Conservation (phyloP, 2,888 invertebrate species). For the Melieria omissa region DNA sequence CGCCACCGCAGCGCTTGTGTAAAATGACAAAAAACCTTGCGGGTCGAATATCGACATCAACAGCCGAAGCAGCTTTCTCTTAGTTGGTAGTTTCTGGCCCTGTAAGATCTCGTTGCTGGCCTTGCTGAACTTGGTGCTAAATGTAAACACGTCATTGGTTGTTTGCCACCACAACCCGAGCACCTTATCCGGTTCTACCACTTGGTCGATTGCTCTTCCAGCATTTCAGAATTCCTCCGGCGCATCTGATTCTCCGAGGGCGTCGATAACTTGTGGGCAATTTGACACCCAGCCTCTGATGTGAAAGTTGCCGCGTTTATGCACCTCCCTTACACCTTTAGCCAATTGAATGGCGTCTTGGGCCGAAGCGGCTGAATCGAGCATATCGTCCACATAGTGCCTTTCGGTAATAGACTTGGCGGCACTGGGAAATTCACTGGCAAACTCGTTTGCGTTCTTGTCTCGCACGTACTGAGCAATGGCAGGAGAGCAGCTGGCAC, state of each 20-base stretch:
- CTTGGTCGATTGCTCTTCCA: conserved; percentile 27
- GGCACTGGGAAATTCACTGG: conserved; percentile 38
- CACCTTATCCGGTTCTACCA: conserved; percentile 30
- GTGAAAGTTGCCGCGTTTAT: conserved; percentile 20
- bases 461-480: conserved; percentile 8
- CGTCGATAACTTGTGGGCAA: background rate
- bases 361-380: too few species aligned
- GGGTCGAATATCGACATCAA: conserved; percentile 33
- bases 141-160: conserved; percentile 29
- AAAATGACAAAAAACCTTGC: background rate
- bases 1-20: conserved; percentile 44
- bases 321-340: conserved; percentile 3
- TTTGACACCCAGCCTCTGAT: conserved; percentile 20
- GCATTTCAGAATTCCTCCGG: conserved; percentile 13
- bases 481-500: conserved; percentile 8
- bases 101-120: conserved; percentile 24
- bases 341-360: conserved; percentile 47
- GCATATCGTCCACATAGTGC: conserved; percentile 47
- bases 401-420: conserved; percentile 37
- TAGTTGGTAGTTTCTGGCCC: conserved; percentile 33
- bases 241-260: background rate
- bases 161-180: conserved; percentile 39
- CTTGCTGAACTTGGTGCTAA: conserved; percentile 34
- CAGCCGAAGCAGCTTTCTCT: conserved; percentile 31
- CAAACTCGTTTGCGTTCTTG: conserved; percentile 38